These are phyloP conservation scores for Botia almorhae DNA, from an alignment of 2,797 vertebrate species.

Conservation along the genomic window DNA sequence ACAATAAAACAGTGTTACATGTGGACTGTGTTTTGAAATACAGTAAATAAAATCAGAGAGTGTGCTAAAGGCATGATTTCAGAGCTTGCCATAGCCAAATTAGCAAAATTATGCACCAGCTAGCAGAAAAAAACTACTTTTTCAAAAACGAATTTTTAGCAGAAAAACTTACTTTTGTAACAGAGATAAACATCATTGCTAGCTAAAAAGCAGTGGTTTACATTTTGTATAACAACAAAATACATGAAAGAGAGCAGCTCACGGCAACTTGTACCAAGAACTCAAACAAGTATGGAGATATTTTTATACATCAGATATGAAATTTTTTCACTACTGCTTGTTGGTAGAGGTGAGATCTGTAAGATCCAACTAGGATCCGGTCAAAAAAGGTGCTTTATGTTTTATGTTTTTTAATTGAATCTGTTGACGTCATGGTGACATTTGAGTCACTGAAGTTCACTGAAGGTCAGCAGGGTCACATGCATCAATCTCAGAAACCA, in stretches of 20 bases:
- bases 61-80: not conserved
- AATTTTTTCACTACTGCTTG: not conserved
- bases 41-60: not conserved
- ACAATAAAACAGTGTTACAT: not conserved
- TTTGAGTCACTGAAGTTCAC: slow-evolving; percentile 52
- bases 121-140: not conserved
- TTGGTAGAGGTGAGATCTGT: slow-evolving; percentile 18
- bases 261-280: not conserved
- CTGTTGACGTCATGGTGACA: slow-evolving; percentile 2
- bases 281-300: slow-evolving; percentile 4
- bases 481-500: slow-evolving; percentile 82
- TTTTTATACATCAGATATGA: slow-evolving; percentile 3
- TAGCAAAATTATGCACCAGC: slow-evolving; percentile 1
- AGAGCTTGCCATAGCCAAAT: not conserved
- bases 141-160: too few species aligned
- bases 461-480: slow-evolving; percentile 71
- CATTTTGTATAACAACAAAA: not conserved
- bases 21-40: slow-evolving; percentile 7
- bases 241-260: slow-evolving; percentile 8
- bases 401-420: not conserved
- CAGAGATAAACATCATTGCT: slow-evolving; percentile 4
- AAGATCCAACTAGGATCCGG: slow-evolving; percentile 19
- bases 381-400: not conserved
- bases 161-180: not conserved
- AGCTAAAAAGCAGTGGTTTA: not conserved